A percentile compares a stretch with the other conserved stretches of the same genome.
Conservation (phyloP, 2,797 vertebrate genomes). For the Siniperca scherzeri region DNA sequence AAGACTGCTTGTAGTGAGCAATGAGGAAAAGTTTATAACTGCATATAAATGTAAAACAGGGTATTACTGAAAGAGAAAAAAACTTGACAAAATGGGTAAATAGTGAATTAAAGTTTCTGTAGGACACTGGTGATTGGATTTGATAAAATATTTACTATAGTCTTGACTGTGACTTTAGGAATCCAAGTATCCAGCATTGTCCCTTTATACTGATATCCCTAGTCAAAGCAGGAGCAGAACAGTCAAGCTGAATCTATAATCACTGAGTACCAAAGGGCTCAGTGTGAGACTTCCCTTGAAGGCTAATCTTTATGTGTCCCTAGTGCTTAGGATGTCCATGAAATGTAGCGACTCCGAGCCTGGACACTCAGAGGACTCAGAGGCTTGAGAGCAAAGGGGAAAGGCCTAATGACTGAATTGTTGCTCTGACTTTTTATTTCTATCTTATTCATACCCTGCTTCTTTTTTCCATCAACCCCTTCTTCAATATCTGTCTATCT, state of each 20-base stretch:
- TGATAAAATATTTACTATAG: slow-evolving; percentile 30
- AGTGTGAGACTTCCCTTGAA: slow-evolving; percentile 65
- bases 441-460: slow-evolving; percentile 61
- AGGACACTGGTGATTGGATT: slow-evolving; percentile 1
- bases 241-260: slow-evolving; percentile 66
- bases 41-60: slow-evolving; percentile 6
- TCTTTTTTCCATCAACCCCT: neutral
- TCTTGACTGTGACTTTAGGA: slow-evolving; percentile 30
- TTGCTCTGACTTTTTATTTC: slow-evolving; percentile 26
- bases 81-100: neutral
- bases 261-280: slow-evolving; percentile 44
- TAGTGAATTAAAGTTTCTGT: neutral
- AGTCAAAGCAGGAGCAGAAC: slow-evolving; percentile 35
- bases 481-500: slow-evolving; percentile 40
- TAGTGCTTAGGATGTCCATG: slow-evolving; percentile 57
- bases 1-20: neutral
- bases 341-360: slow-evolving; percentile 36
- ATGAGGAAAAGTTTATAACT: neutral
- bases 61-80: neutral
- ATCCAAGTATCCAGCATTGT: slow-evolving; percentile 24
- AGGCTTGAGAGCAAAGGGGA: slow-evolving; percentile 14
- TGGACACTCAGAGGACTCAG: slow-evolving; percentile 29
- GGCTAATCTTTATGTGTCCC: slow-evolving; percentile 73
- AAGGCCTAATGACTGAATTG: slow-evolving; percentile 47
- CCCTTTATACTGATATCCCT: slow-evolving; percentile 43